Base-by-base conservation (phyloP, 2,888 invertebrate species). In the Eulithis testata region DNA sequence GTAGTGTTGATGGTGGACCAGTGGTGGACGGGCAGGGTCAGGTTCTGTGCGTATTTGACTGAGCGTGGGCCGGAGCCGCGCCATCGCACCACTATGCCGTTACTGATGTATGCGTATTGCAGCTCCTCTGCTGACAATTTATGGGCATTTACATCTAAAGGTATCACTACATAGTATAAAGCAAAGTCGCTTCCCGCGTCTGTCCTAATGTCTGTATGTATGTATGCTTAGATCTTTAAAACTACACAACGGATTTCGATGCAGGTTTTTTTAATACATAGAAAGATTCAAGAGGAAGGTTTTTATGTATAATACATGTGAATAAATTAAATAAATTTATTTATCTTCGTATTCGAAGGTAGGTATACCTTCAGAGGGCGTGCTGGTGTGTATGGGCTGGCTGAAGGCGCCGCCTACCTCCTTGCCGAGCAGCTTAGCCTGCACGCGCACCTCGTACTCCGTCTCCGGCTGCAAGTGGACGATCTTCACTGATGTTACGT, bases 371-470 rank as follows among this genome's bases (percentile, higher is more conserved):
- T 95, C 96, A 77, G 95, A 94, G 53, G 93, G 91, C 0, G 97
- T 97, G 70, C 89, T 93, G 75, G 96, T 94, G 3, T 68, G 74
- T 21, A 94, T 93, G 7, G 96, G 93, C 7, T 88, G 73, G 69
- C 96, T 95, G 85, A 94, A 95, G 36, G 94, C 89, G 36, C 95
- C 83, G 77, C 53, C 86, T 68, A 70, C 90, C 83, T 68, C 69
- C 3, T 85, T 87, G 66, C 94, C 93, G 64, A 94, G 92, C n/a
- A 79, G 62, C 5, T 81, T 76, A 0, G 95, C 94, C 71, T 94
- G 94, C 4, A 97, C 95, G 75, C 94, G 94, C 74, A 97, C 95
- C 76, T 95, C 94, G 82, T 97, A 97, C 64, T 94, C 87, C 0
- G 95, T 95, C 76, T 94, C 95, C 0, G 97, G 95, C 71, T 94